phyloP scores from a whole-genome alignment of 2,113 vertebrate genomes.

The Phaetusa simplex region DNA sequence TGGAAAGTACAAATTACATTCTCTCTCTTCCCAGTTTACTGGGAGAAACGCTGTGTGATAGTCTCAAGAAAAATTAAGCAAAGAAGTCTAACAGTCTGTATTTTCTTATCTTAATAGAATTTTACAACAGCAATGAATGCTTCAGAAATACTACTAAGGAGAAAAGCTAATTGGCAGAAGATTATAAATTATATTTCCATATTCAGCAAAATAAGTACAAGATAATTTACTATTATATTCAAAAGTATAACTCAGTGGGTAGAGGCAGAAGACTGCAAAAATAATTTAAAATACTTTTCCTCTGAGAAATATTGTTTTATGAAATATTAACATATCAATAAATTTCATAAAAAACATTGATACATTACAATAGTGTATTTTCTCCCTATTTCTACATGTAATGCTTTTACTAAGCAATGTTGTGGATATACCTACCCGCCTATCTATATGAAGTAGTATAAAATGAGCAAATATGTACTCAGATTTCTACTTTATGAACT shows the following conservation, averaged over 20 bases:
- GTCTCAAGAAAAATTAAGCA: slow-evolving; percentile 9
- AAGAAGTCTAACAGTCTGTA: not conserved
- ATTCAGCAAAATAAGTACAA: slow-evolving; percentile 26
- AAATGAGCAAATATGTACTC: not conserved
- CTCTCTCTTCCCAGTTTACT: not conserved
- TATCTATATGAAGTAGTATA: not conserved
- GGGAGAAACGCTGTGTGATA: not conserved
- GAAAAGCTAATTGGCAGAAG: slow-evolving; percentile 29
- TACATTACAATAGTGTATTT: not conserved
- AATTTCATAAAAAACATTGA: not conserved
- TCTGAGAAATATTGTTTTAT: not conserved
- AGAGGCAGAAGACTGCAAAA: not conserved
- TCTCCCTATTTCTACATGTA: not conserved
- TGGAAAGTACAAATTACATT: slow-evolving; percentile 46
- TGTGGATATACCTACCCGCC: not conserved
- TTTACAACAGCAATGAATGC: slow-evolving; percentile 20
- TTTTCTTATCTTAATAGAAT: slow-evolving; percentile 64
- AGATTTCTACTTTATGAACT: not conserved
- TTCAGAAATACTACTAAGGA: slow-evolving; percentile 12
- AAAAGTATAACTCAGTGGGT: not conserved
- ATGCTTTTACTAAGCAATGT: not conserved
- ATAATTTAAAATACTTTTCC: not conserved
- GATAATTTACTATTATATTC: slow-evolving; percentile 19
- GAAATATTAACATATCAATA: not conserved
- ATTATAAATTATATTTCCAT: slow-evolving; percentile 44